Conservation (phyloP, 1,140 invertebrate genomes). For the Euschistus heros region DNA sequence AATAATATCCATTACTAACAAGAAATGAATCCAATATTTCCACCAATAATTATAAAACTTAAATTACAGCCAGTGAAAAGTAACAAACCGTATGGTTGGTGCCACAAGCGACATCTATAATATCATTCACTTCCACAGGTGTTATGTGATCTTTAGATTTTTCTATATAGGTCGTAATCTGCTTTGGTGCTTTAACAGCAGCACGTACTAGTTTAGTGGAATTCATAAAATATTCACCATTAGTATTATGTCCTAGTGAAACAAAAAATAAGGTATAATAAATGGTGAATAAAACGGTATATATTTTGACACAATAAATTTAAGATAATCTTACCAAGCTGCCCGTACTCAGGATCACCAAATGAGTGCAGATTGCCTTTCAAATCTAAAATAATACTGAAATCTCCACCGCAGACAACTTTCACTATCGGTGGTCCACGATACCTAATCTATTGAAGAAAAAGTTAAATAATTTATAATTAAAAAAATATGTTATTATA, state of each 20-base stretch:
- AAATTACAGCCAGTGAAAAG: neutral
- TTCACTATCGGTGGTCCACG: conserved; percentile 68
- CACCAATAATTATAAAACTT: neutral
- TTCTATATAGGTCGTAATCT: conserved; percentile 76
- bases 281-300: neutral
- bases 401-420: conserved; percentile 82
- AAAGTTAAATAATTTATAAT: too few relatives aligned
- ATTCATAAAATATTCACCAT: conserved; percentile 86
- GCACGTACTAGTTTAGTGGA: conserved; percentile 77
- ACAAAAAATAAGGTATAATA: conserved; percentile 21
- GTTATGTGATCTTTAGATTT: conserved; percentile 75
- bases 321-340: conserved; percentile 51
- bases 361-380: conserved; percentile 83
- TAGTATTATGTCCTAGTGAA: conserved; percentile 71
- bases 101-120: conserved; percentile 82
- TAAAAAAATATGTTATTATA: too few relatives aligned
- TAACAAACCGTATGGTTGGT: conserved; percentile 69
- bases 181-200: conserved; percentile 72
- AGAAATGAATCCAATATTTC: neutral
- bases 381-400: conserved; percentile 80
- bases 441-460: conserved; percentile 35
- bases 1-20: neutral
- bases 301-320: neutral
- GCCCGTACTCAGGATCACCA: conserved; percentile 84
- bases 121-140: conserved; percentile 74